Conservation (phyloP, 1,140 invertebrate species). For the Chionoecetes opilio region DNA sequence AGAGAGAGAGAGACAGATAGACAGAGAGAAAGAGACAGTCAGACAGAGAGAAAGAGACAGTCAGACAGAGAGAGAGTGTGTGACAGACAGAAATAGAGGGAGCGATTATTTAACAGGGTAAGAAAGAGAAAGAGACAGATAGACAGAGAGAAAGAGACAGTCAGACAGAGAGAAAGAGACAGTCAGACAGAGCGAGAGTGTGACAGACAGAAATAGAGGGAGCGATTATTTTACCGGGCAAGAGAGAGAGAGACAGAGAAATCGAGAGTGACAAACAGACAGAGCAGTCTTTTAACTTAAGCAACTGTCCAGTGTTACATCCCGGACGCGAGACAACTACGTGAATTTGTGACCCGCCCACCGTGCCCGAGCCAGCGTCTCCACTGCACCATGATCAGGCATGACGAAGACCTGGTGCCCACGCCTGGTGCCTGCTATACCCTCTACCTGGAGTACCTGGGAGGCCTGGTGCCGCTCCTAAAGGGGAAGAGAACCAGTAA, state of each 20-base stretch:
- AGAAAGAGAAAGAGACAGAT: no score
- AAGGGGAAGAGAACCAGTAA: conserved; percentile 98
- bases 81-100: not conserved
- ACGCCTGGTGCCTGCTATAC: conserved; percentile 93
- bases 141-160: no score
- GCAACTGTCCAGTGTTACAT: conserved; percentile 92
- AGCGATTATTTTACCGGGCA: no score
- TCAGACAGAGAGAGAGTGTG: no score
- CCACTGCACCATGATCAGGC: conserved; percentile 98
- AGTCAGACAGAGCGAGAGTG: no score
- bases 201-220: no score
- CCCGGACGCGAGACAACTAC: conserved; percentile 92
- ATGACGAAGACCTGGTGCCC: conserved; percentile 85
- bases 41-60: not conserved
- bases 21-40: not conserved
- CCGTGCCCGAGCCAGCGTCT: conserved; percentile 92
- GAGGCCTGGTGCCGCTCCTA: conserved; percentile 96
- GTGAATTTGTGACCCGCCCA: conserved; percentile 96
- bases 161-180: no score
- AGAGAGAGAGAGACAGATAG: no score
- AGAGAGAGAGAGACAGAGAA: not conserved
- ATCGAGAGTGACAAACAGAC: no score
- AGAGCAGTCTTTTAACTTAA: not conserved
- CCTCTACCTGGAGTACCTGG: conserved; percentile 97
- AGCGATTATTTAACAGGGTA: no score